Evolutionary conservation across 2,888 invertebrate genomes (phyloP), one percentile per base, ranked within the genome.

Genomic region (Drosophila fulvimacula): DNA sequence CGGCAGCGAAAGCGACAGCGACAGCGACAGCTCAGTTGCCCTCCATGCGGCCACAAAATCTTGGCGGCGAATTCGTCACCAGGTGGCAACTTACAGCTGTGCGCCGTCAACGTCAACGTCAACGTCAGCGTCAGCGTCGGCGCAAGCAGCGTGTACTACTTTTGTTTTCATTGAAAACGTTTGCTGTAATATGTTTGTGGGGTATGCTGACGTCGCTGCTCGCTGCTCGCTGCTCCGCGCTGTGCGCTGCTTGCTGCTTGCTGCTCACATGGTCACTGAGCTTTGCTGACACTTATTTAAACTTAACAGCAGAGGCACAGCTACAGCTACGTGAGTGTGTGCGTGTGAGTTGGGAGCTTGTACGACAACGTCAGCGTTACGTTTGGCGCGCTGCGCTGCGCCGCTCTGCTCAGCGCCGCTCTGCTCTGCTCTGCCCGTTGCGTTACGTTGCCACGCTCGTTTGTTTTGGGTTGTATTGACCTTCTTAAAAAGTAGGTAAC

Each of bases 401-500:
- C 62, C 49, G n/a, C 6, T n/a, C 38, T 17, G 42, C 44, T 38
- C 38, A 17, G 53, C 62, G 34, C 49, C 9, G 48, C 59, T 9
- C 60, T 51, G 70, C 46, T 62, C 65, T 64, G 56, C 51, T 64
- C 62, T 34, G 44, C 41, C 27, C 53, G 72, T 66, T 74, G 68
- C 69, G 67, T 72, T 81, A 63, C 72, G 80, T 76, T 78, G 79
- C 81, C 89, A 89, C 88, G 88, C 85, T 89, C 80, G 81, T 88
- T 89, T 89, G 88, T 90, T 88, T 79, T 89, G 79, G 79, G 88
- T 88, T 89, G 89, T 89, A 90, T 91, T 91, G 91, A 91, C 91
- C 91, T 91, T 91, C 91, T 91, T 91, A 83, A 88, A 91, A 91
- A 90, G 91, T 91, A 91, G 91, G 91, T 91, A 91, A 91, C 91